These are phyloP conservation scores for Homarus gammarus DNA, from an alignment of 2,888 invertebrate genomes.

Conservation along the genomic window DNA sequence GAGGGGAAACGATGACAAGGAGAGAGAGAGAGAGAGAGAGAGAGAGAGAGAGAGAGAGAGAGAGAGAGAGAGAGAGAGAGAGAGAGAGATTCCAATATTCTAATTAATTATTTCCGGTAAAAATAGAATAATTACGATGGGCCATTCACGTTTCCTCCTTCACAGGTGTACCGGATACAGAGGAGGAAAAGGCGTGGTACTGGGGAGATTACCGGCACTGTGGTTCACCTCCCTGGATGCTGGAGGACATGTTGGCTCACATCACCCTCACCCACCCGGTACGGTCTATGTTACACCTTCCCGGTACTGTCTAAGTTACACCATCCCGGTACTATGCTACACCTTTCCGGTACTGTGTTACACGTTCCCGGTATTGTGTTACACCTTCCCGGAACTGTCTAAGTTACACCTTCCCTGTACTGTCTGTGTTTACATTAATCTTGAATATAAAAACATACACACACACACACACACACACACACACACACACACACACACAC, in stretches of 20 bases:
- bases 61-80: slow-evolving; percentile 10
- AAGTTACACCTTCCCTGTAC: no score
- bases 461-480: slow-evolving; percentile 22
- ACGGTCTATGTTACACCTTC: slow-evolving; percentile 78
- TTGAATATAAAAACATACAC: no score
- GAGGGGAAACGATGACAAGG: neutral
- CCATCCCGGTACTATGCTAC: no score
- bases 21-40: neutral
- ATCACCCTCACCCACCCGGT: slow-evolving; percentile 80
- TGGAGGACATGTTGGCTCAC: slow-evolving; percentile 87
- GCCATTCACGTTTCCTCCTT: neutral
- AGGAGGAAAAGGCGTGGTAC: slow-evolving; percentile 78
- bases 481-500: slow-evolving; percentile 13
- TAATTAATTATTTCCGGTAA: no score
- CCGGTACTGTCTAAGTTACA: neutral
- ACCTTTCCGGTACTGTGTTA: no score
- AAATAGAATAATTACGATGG: no score
- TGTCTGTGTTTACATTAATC: no score
- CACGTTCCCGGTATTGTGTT: no score
- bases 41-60: slow-evolving; percentile 11
- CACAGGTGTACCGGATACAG: slow-evolving; percentile 7
- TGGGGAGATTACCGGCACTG: slow-evolving; percentile 82
- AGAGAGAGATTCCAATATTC: no score
- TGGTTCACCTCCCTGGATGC: slow-evolving; percentile 79
- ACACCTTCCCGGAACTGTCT: no score